Percentiles rank a stretch among this genome's conserved stretches.
These are phyloP conservation scores for Canis aureus DNA, from an alignment of 2,113 vertebrate species.

Conservation along the genomic window DNA sequence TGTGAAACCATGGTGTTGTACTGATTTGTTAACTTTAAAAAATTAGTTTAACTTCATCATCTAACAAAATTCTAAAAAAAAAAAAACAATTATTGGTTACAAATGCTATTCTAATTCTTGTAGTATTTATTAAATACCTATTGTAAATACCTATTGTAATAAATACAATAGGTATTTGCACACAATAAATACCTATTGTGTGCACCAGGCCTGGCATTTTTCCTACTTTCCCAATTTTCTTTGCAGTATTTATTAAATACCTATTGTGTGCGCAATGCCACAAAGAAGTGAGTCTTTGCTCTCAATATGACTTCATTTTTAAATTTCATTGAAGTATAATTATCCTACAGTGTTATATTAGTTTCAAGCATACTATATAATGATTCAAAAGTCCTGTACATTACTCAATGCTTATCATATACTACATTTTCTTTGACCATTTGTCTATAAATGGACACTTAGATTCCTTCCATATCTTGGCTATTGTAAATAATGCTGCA, in stretches of 20 bases:
- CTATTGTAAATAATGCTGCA: not conserved
- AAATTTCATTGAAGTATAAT: not conserved
- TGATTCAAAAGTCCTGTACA: not conserved
- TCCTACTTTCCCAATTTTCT: too few relatives aligned
- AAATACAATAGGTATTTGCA: too few relatives aligned
- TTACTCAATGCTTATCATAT: not conserved
- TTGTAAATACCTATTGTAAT: too few relatives aligned
- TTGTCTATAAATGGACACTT: not conserved
- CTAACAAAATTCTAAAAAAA: constrained; percentile 23
- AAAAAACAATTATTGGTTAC: not conserved
- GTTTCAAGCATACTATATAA: not conserved
- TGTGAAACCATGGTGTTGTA: not conserved
- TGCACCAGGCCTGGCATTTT: not conserved
- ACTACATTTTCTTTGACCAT: not conserved
- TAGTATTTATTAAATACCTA: not conserved
- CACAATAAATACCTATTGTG: not conserved
- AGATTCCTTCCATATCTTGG: not conserved
- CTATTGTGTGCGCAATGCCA: not conserved
- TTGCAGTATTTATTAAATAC: too few relatives aligned
- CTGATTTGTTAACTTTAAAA: constrained; percentile 8
- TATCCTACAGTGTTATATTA: not conserved
- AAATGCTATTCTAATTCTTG: constrained; percentile 6
- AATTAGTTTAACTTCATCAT: not conserved
- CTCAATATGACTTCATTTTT: not conserved
- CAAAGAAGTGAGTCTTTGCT: not conserved